Percentiles rank a stretch among this genome's conserved stretches.
Evolutionary conservation across 2,797 vertebrate genomes (phyloP).

Genomic region (Luscinia luscinia): DNA sequence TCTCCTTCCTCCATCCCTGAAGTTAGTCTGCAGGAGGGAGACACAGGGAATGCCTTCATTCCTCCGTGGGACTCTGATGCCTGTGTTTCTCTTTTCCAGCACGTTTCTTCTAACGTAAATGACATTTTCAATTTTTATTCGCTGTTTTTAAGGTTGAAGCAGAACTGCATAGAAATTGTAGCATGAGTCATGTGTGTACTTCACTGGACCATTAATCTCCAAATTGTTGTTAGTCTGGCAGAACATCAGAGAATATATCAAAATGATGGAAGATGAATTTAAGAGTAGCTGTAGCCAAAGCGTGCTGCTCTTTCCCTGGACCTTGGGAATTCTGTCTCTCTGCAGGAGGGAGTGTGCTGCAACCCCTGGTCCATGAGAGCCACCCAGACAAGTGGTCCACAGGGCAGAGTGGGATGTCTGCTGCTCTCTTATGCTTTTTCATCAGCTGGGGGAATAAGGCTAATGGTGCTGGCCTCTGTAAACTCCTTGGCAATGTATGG

Average conservation of each 20-base stretch:
- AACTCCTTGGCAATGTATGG: background rate
- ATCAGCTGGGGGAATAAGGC: background rate
- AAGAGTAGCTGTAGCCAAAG: background rate
- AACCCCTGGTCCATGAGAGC: background rate
- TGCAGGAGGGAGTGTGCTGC: background rate
- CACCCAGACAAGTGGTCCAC: background rate
- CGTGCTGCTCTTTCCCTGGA: background rate
- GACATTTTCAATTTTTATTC: background rate
- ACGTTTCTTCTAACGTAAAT: background rate
- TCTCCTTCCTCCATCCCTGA: background rate
- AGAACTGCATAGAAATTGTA: background rate
- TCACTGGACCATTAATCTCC: background rate
- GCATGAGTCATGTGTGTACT: background rate
- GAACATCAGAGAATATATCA: background rate
- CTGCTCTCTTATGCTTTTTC: background rate
- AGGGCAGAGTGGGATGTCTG: background rate
- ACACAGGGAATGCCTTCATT: background rate
- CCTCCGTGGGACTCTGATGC: background rate
- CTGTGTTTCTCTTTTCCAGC: background rate
- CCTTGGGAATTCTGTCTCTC: background rate
- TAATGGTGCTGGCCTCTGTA: background rate
- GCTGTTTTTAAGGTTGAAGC: background rate
- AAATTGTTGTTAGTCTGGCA: background rate
- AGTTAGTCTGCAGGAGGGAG: background rate
- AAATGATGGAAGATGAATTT: background rate